phyloP scores from a whole-genome alignment of 2,797 vertebrate species.

The Cercopithecus neglectus region DNA sequence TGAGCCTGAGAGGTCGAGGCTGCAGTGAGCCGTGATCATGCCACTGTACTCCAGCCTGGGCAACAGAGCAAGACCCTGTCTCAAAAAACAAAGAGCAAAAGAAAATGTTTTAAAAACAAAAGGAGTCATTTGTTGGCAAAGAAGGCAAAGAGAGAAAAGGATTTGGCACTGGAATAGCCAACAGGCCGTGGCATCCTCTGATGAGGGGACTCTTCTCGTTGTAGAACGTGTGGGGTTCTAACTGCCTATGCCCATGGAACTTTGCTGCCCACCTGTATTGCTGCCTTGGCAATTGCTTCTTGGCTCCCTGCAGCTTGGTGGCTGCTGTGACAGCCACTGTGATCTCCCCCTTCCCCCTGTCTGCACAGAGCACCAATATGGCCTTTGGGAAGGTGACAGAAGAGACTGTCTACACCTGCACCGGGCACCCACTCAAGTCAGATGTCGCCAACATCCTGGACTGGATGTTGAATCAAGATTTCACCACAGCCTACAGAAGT shows the following conservation, averaged over 20 bases:
- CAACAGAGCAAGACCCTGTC: neutral
- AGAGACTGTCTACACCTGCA: slow-evolving; percentile 97
- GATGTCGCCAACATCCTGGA: slow-evolving; percentile 98
- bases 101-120: neutral
- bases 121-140: neutral
- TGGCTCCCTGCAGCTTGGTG: neutral
- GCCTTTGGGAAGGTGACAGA: slow-evolving; percentile 94
- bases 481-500: slow-evolving; percentile 93
- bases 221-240: accelerated
- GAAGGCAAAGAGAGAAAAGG: no score
- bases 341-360: neutral
- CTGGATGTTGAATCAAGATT: slow-evolving; percentile 98
- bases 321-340: neutral
- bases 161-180: neutral
- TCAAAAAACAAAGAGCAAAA: neutral
- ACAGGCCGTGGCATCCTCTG: accelerated
- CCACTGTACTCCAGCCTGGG: neutral
- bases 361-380: slow-evolving; percentile 94
- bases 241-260: neutral
- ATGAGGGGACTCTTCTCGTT: accelerated
- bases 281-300: neutral
- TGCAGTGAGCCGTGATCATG: neutral
- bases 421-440: slow-evolving; percentile 95
- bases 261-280: accelerated
- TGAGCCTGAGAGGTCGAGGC: neutral